Evolutionary conservation across 2,113 vertebrate species (phyloP).

Genomic region (Apodemus speciosus): DNA sequence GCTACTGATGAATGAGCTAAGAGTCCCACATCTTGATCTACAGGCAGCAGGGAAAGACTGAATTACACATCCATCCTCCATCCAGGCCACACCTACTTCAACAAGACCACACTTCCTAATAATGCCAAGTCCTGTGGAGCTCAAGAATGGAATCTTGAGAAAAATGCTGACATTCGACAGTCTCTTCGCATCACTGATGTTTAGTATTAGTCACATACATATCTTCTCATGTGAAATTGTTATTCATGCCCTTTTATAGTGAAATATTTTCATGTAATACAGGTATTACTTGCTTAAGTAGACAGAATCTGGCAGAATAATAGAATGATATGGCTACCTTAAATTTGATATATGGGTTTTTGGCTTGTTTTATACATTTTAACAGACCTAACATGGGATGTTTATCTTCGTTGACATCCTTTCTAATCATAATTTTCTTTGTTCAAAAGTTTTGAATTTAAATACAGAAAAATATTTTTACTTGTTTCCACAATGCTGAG

Average conservation of each 20-base stretch:
- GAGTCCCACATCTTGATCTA: neutral
- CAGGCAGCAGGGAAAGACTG: neutral
- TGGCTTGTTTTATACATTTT: neutral
- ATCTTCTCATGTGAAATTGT: neutral
- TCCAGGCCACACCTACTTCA: neutral
- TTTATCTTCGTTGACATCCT: neutral
- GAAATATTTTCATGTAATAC: neutral
- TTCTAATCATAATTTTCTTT: constrained; percentile 8
- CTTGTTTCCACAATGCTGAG: neutral
- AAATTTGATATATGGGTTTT: neutral
- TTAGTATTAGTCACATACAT: neutral
- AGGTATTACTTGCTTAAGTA: neutral
- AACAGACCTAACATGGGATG: neutral
- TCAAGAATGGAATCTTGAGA: neutral
- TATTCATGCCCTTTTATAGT: neutral
- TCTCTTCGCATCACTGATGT: neutral
- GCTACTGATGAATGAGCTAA: neutral
- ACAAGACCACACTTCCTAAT: neutral
- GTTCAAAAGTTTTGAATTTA: neutral
- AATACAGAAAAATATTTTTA: neutral
- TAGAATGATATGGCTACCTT: neutral
- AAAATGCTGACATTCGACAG: neutral
- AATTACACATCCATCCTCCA: neutral
- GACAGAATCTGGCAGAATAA: neutral
- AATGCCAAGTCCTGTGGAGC: neutral